Evolutionary conservation across 2,797 vertebrate species (phyloP).

Genomic region (Liparis tanakae): DNA sequence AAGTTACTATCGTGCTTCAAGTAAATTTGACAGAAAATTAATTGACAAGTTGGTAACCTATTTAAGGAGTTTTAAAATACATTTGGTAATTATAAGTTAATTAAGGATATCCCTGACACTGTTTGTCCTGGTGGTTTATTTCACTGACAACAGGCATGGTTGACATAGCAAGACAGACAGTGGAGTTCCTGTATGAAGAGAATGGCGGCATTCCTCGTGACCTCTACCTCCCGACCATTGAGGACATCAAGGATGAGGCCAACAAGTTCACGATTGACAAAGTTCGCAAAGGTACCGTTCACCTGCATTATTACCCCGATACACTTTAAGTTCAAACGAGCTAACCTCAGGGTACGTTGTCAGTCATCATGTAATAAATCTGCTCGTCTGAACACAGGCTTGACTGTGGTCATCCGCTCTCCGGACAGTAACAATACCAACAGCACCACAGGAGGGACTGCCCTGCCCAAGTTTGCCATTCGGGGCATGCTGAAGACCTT

Average conservation of each 20-base stretch:
- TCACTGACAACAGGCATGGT: conserved; percentile 91
- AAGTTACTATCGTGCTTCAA: conserved; percentile 1
- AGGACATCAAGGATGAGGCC: conserved; percentile 98
- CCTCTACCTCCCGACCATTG: conserved; percentile 98
- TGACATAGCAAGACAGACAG: conserved; percentile 96
- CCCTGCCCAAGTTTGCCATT: conserved; percentile 96
- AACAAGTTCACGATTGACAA: conserved; percentile 99
- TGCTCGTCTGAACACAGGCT: conserved; percentile 78
- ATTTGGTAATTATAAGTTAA: background rate
- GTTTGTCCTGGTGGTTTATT: conserved; percentile 16
- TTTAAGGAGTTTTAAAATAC: background rate
- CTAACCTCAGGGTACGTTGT: background rate
- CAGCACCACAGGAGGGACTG: conserved; percentile 91
- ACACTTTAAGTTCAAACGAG: background rate
- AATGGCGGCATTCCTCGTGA: conserved; percentile 98
- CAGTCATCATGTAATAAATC: background rate
- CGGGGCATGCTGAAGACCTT: conserved; percentile 98
- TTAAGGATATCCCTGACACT: background rate
- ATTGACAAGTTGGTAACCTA: conserved; percentile 8
- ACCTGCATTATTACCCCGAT: background rate
- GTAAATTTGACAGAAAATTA: conserved; percentile 13
- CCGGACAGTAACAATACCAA: conserved; percentile 96
- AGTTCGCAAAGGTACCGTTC: conserved; percentile 95
- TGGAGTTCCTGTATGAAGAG: conserved; percentile 98
- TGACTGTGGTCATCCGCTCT: conserved; percentile 95